These are phyloP conservation scores for Apis dorsata DNA, from an alignment of 1,140 invertebrate species.

Conservation along the genomic window DNA sequence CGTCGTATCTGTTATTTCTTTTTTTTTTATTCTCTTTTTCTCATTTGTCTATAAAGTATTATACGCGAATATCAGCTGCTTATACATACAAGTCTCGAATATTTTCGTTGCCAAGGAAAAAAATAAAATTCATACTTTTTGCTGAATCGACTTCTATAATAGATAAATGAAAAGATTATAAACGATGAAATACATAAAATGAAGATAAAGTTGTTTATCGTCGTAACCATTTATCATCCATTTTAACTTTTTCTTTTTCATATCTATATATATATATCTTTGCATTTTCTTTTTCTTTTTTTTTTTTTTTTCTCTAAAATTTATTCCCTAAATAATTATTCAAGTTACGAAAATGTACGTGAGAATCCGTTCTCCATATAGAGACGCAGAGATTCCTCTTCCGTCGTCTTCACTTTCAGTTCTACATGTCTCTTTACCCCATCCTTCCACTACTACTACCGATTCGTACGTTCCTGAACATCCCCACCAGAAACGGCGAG, in stretches of 20 bases:
- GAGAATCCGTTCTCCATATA: conserved; percentile 55
- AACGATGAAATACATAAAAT: not conserved
- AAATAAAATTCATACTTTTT: not conserved
- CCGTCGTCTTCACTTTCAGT: conserved; percentile 51
- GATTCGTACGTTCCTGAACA: conserved; percentile 65
- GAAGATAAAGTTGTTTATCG: not conserved
- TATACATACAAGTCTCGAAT: not conserved
- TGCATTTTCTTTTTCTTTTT: too few species aligned
- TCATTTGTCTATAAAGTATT: not conserved
- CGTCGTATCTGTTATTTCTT: conserved; percentile 3
- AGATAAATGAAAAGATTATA: not conserved
- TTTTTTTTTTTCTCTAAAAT: not conserved
- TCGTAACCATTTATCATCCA: not conserved
- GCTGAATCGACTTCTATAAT: conserved; percentile 1
- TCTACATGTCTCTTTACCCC: conserved; percentile 44
- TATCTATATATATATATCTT: not conserved
- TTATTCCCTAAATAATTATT: conserved; percentile 53
- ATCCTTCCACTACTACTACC: conserved; percentile 35
- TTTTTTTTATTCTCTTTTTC: not conserved
- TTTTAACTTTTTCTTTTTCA: not conserved
- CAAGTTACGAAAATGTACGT: conserved; percentile 32
- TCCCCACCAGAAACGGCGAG: conserved; percentile 52
- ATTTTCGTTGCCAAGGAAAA: conserved; percentile 26
- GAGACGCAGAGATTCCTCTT: conserved; percentile 30
- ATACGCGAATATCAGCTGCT: not conserved